Base-by-base conservation (phyloP, 2,888 invertebrate genomes). In the Troglohyphantes excavatus region DNA sequence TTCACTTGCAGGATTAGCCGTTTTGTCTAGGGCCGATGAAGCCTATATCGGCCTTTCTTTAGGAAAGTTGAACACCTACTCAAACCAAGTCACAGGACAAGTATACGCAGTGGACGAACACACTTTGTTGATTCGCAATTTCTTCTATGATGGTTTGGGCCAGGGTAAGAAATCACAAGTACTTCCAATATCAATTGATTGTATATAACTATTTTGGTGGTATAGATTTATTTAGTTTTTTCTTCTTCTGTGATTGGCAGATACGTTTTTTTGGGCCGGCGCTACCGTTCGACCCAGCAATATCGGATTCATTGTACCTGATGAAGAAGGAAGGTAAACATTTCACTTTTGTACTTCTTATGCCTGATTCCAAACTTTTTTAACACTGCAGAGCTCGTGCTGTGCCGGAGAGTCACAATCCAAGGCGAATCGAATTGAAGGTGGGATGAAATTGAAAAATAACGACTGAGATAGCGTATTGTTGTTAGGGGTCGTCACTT, bases 201-300 rank as follows among this genome's bases (percentile, higher is more conserved):
- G n/a, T n/a, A n/a, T n/a, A n/a, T n/a, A n/a, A n/a, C n/a, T n/a
- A n/a, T n/a, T n/a, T n/a, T n/a, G n/a, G n/a, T n/a, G n/a, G n/a
- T n/a, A n/a, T n/a, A n/a, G n/a, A n/a, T n/a, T n/a, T n/a, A n/a
- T n/a, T n/a, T n/a, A n/a, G n/a, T n/a, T n/a, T n/a, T n/a, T n/a
- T n/a, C n/a, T n/a, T n/a, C n/a, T n/a, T n/a, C n/a, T n/a, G n/a
- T 39, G 7, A 39, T 39, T 39, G 7, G 29, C 63, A 11, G 98
- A 98, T 93, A 96, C 98, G 1, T 98, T 97, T 94, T 98, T 98
- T 94, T 98, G 97, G 97, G 96, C 97, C 0, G 98, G 98, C n/a
- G 96, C 97, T 43, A 95, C 96, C 0, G 92, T 92, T 13, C 94
- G 97, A 23, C 97, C 98, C 0, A 97, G 97, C 0, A 97, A 97